Evolutionary conservation across 2,113 vertebrate species (phyloP).

Genomic region (Edolisoma coerulescens): DNA sequence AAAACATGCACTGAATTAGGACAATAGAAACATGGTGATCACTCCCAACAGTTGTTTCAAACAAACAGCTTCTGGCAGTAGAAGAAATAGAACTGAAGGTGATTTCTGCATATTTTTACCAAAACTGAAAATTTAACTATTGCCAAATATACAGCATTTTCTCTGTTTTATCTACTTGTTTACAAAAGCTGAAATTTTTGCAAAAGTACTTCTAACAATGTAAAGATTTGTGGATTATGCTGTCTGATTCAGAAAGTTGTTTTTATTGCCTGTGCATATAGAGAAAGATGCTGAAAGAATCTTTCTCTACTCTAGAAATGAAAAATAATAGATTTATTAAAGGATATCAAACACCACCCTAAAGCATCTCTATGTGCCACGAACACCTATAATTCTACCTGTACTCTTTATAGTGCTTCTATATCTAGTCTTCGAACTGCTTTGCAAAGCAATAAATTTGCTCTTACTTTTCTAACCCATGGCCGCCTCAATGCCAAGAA

Average conservation of each 20-base stretch:
- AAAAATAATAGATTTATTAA: background rate
- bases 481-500: background rate
- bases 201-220: background rate
- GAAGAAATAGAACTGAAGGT: background rate
- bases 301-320: background rate
- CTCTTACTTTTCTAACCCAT: background rate
- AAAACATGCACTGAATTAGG: background rate
- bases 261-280: background rate
- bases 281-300: background rate
- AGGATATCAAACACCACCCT: background rate
- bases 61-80: background rate
- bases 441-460: background rate
- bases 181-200: background rate
- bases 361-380: background rate
- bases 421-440: background rate
- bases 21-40: background rate
- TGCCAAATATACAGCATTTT: background rate
- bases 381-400: background rate
- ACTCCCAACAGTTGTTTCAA: background rate
- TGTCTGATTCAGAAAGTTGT: background rate
- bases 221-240: background rate
- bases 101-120: background rate
- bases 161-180: background rate
- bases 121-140: background rate
- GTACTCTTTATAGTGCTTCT: background rate